Base-by-base conservation (phyloP, 2,113 vertebrate genomes). In the Maccullochella peelii region DNA sequence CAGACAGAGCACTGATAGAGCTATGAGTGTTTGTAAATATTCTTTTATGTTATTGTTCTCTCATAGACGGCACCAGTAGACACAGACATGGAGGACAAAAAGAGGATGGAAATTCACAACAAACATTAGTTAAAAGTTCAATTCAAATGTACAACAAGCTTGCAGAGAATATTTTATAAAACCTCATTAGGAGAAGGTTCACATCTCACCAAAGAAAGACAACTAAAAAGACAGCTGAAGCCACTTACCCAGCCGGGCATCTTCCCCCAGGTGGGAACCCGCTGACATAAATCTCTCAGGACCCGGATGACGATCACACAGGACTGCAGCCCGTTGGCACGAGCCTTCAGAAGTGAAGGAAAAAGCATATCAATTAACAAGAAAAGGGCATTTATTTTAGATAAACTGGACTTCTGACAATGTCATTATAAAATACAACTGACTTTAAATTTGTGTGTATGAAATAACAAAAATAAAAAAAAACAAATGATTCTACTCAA, bases 281-380 rank as follows among this genome's bases (percentile, higher is more conserved):
- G 93, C 67, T 94, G 96, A 81, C 96, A 95, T 25, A 97, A 87
- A 89, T 97, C 97, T 66, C 95, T 92, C 44, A 97, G 83, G 65
- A 97, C 90, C 42, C 96, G 85, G 75, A 97, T 96, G 86, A 97
- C 87, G 30, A 97, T 96, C 75, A 96, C 96, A 54, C 96, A 97
- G 3, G 95, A 96, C 90, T 97, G 96, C 38, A 97, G 94, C 68
- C 95, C 93, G 0, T 97, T 97, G 54, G 97, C 96, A 16, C 94
- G 95, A 30, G 97, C 96, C 97, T 97, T 83, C 30, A 76, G 68
- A 73, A 4, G 71, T 2, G 0, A 47, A 38, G 1, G 11, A 4
- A 1, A 49, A 27, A 6, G 8, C 6, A 63, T 16, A 40, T 52
- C 0, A 52, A 8, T 54, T 16, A 20, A 52, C 23, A 55, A 44